Percentiles rank a stretch among this genome's conserved stretches.
Conservation (phyloP, 2,888 invertebrate genomes). For the Carcina quercana region DNA sequence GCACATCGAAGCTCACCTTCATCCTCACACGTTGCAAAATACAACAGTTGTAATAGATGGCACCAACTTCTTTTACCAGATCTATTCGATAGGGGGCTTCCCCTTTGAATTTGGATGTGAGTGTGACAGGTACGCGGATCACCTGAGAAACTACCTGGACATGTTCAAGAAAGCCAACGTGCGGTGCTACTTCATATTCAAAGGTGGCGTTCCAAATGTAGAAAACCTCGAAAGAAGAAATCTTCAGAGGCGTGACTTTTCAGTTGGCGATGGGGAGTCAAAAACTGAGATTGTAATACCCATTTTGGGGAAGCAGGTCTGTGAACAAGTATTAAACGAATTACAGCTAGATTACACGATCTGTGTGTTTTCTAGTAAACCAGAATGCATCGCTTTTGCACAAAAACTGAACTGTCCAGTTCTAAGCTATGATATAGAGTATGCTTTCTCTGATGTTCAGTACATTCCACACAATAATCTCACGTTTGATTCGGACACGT, state of each 20-base stretch:
- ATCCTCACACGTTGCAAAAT: conserved; percentile 18
- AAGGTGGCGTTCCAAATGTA: conserved; percentile 27
- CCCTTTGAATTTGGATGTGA: conserved; percentile 29
- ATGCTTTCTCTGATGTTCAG: conserved; percentile 24
- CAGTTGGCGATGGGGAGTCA: neutral
- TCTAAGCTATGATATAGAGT: conserved; percentile 29
- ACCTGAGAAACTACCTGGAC: conserved; percentile 19
- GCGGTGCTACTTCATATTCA: conserved; percentile 31
- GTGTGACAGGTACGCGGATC: conserved; percentile 24
- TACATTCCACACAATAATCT: conserved; percentile 25
- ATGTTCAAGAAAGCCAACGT: conserved; percentile 31
- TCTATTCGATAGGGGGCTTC: conserved; percentile 20
- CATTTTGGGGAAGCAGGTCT: conserved; percentile 23
- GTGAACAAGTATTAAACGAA: conserved; percentile 29
- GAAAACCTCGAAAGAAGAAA: neutral
- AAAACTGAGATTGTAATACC: conserved; percentile 14
- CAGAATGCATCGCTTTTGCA: conserved; percentile 33
- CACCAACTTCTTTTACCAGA: conserved; percentile 25
- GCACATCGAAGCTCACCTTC: conserved; percentile 2
- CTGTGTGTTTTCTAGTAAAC: conserved; percentile 25
- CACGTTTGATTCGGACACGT: conserved; percentile 6
- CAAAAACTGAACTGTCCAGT: conserved; percentile 29
- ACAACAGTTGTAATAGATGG: conserved; percentile 33
- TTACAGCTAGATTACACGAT: conserved; percentile 25
- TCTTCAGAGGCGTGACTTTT: neutral